Evolutionary conservation across 2,113 vertebrate species (phyloP).

Genomic region (Centropristis striata): DNA sequence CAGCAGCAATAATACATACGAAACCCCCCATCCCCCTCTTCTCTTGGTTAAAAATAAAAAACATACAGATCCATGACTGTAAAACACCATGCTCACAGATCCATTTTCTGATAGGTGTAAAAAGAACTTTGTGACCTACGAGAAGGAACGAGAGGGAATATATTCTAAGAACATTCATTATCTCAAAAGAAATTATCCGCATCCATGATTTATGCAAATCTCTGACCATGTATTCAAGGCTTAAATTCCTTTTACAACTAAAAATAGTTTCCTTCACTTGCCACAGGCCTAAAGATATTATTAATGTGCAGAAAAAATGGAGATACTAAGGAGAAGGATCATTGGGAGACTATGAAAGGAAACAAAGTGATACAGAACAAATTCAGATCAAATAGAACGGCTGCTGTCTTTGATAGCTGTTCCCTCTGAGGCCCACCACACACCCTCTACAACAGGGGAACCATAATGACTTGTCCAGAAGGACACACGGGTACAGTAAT

Average conservation of each 20-base stretch:
- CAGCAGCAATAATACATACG: constrained; percentile 35
- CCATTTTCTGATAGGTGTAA: constrained; percentile 75
- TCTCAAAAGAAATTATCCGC: constrained; percentile 77
- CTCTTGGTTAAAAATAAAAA: too few relatives aligned
- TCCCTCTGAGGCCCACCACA: constrained; percentile 57
- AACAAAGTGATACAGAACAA: constrained; percentile 52
- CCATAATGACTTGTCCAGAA: constrained; percentile 58
- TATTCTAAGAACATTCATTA: constrained; percentile 83
- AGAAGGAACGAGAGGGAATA: constrained; percentile 54
- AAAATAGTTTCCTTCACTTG: constrained; percentile 76
- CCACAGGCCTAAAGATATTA: constrained; percentile 77
- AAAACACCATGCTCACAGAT: constrained; percentile 58
- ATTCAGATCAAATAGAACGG: constrained; percentile 68
- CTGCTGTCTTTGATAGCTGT: constrained; percentile 61
- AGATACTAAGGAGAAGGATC: constrained; percentile 59
- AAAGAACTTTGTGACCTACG: constrained; percentile 59
- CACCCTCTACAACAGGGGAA: constrained; percentile 26
- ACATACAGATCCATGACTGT: constrained; percentile 25
- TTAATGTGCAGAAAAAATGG: constrained; percentile 58
- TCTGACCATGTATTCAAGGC: constrained; percentile 77
- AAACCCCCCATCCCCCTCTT: too few relatives aligned
- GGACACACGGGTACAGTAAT: constrained; percentile 41
- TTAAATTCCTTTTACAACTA: constrained; percentile 75
- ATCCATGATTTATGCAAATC: constrained; percentile 84
- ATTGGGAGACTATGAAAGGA: constrained; percentile 47